Percentiles rank a stretch among this genome's conserved stretches.
phyloP scores from a whole-genome alignment of 2,888 invertebrate species.

The Parnassius glacialis region DNA sequence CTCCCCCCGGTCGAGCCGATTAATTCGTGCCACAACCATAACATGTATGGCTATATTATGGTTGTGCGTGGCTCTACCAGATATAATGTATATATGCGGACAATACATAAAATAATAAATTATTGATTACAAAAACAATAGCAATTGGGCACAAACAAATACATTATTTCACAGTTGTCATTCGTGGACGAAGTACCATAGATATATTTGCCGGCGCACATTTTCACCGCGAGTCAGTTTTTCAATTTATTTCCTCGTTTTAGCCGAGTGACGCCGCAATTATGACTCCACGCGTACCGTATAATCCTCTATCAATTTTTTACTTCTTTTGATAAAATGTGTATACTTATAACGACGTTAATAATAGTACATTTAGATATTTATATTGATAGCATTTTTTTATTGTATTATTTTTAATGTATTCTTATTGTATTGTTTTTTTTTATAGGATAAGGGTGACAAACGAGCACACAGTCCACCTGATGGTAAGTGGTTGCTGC shows the following conservation, averaged over 20 bases:
- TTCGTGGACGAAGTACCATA: conserved; percentile 62
- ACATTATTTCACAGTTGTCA: conserved; percentile 67
- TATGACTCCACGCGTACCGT: conserved; percentile 58
- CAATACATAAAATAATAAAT: conserved; percentile 54
- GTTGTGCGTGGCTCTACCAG: no score
- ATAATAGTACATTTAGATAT: no score
- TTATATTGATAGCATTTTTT: no score
- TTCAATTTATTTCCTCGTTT: conserved; percentile 77
- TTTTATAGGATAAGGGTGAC: no score
- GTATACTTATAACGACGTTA: no score
- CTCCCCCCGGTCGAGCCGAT: no score
- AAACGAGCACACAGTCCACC: no score
- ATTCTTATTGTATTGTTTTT: no score
- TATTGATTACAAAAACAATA: conserved; percentile 64
- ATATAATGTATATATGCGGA: conserved; percentile 41
- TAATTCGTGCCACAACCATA: no score
- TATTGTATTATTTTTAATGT: no score
- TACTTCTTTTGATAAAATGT: conserved; percentile 20
- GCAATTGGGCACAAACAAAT: conserved; percentile 66
- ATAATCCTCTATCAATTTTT: conserved; percentile 58
- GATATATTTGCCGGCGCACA: conserved; percentile 65
- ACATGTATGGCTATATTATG: no score
- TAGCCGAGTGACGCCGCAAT: conserved; percentile 72
- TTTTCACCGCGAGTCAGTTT: conserved; percentile 68
- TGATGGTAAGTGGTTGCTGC: no score